Evolutionary conservation across 2,888 invertebrate genomes (phyloP).

Genomic region (Diplolepis rosae): DNA sequence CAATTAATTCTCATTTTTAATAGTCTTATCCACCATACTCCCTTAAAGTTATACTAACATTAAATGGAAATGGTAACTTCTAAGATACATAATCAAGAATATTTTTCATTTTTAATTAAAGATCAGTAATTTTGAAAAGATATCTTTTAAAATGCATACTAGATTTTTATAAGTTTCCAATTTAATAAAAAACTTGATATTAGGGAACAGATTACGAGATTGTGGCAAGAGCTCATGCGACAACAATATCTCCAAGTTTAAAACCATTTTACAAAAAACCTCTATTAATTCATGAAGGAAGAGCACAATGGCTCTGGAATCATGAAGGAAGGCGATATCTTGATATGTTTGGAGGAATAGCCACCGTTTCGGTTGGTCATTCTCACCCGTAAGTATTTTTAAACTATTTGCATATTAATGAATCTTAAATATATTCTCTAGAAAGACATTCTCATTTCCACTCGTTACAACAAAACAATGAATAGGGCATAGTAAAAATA

Average conservation of each 20-base stretch:
- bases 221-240: constrained; percentile 77
- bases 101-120: too few species aligned
- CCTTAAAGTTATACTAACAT: too few species aligned
- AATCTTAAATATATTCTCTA: background rate
- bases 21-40: too few species aligned
- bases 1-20: too few species aligned
- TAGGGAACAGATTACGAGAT: constrained; percentile 80
- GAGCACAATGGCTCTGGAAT: constrained; percentile 96
- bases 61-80: too few species aligned
- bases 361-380: constrained; percentile 97
- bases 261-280: constrained; percentile 87
- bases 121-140: too few species aligned
- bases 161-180: too few species aligned
- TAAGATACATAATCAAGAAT: too few species aligned
- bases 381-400: constrained; percentile 91
- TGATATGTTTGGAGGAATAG: constrained; percentile 97
- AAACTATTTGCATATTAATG: constrained; percentile 9
- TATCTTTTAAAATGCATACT: too few species aligned
- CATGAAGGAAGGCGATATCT: constrained; percentile 89
- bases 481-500: too few species aligned
- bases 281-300: constrained; percentile 87
- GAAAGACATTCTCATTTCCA: background rate
- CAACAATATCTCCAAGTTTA: constrained; percentile 83
- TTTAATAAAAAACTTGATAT: too few species aligned
- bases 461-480: background rate